Conservation (phyloP, 2,113 vertebrate species). For the Sisor rabdophorus region DNA sequence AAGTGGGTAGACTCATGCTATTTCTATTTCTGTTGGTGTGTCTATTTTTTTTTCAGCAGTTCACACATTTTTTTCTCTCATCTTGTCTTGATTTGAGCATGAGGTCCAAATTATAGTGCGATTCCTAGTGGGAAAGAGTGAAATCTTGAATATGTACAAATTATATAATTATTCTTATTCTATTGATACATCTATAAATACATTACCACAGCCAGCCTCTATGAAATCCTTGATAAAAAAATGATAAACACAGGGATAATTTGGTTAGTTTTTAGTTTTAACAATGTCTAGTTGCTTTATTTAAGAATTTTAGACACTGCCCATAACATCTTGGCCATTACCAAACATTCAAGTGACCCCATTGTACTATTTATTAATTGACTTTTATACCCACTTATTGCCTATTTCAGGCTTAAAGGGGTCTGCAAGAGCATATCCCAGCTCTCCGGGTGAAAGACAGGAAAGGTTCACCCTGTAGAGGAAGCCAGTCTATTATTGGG, state of each 20-base stretch:
- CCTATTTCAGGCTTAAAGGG: too few relatives aligned
- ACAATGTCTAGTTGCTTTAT: not conserved
- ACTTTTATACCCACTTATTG: too few relatives aligned
- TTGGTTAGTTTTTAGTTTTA: not conserved
- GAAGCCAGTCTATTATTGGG: too few relatives aligned
- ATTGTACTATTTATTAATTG: too few relatives aligned
- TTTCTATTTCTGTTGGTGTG: conserved; percentile 18
- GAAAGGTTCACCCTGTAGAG: too few relatives aligned
- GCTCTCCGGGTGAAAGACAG: too few relatives aligned
- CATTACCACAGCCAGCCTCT: not conserved
- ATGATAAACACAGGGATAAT: not conserved
- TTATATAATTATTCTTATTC: not conserved
- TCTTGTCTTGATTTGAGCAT: conserved; percentile 11
- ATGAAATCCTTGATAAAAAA: not conserved
- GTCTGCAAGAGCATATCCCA: too few relatives aligned
- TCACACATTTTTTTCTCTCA: not conserved
- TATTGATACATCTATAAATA: not conserved
- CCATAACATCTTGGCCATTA: too few relatives aligned
- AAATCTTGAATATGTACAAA: not conserved
- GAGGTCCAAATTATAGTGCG: not conserved
- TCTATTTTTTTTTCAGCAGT: conserved; percentile 12
- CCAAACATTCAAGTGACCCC: too few relatives aligned
- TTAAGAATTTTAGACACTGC: too few relatives aligned
- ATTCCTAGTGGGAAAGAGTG: not conserved
- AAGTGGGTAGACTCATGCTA: conserved; percentile 32